These are phyloP conservation scores for Ormyrus thymus DNA, from an alignment of 2,888 invertebrate species.

Conservation along the genomic window DNA sequence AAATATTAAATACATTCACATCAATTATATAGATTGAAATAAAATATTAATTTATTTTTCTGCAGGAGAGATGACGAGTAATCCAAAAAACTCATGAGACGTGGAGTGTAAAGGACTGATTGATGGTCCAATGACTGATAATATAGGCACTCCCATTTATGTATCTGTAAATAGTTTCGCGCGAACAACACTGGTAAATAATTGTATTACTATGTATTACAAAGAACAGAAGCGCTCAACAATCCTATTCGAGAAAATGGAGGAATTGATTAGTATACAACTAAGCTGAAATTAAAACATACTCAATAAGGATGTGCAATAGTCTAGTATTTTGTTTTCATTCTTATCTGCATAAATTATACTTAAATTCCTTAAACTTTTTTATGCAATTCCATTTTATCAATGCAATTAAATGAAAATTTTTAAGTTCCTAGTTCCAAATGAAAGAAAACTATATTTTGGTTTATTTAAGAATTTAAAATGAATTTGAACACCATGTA, in stretches of 20 bases:
- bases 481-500: slow-evolving; percentile 34
- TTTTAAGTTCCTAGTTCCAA: too few species aligned
- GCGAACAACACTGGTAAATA: slow-evolving; percentile 65
- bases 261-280: slow-evolving; percentile 61
- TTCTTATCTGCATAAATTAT: slow-evolving; percentile 33
- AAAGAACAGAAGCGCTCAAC: slow-evolving; percentile 55
- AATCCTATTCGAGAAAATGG: slow-evolving; percentile 53
- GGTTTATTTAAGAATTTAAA: not conserved
- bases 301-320: slow-evolving; percentile 63
- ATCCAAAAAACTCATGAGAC: slow-evolving; percentile 64
- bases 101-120: slow-evolving; percentile 58
- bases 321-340: slow-evolving; percentile 57
- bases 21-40: not conserved
- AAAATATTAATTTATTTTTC: slow-evolving; percentile 31
- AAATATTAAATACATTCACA: too few species aligned
- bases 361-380: slow-evolving; percentile 15
- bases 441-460: too few species aligned
- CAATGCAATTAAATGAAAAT: slow-evolving; percentile 15
- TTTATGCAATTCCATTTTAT: slow-evolving; percentile 26
- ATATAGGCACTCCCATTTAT: slow-evolving; percentile 60
- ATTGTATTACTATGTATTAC: slow-evolving; percentile 68
- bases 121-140: slow-evolving; percentile 64
- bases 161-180: slow-evolving; percentile 64
- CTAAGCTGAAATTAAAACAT: slow-evolving; percentile 47
- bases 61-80: slow-evolving; percentile 62